Evolutionary conservation across 2,797 vertebrate species (phyloP).

Genomic region (Sylvilagus floridanus): DNA sequence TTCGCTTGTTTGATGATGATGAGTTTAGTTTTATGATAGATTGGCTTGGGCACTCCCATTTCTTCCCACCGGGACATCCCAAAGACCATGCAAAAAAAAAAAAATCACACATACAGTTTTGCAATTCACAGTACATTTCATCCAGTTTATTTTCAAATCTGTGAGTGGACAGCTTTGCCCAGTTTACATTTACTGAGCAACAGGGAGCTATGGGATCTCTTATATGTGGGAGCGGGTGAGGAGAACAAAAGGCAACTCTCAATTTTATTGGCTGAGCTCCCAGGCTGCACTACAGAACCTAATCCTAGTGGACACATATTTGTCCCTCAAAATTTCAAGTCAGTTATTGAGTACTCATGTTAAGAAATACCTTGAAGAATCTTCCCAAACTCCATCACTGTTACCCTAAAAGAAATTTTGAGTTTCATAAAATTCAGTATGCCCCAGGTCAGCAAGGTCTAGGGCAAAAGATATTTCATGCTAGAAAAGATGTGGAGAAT

Average conservation of each 20-base stretch:
- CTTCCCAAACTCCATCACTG: background rate
- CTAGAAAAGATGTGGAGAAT: background rate
- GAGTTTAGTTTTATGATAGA: background rate
- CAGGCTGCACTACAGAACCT: background rate
- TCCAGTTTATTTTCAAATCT: conserved; percentile 36
- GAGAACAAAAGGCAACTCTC: no score
- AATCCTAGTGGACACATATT: background rate
- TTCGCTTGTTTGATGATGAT: background rate
- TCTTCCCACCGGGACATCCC: background rate
- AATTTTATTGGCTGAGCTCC: background rate
- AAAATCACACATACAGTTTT: background rate
- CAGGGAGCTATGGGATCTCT: background rate
- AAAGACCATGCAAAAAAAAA: no score
- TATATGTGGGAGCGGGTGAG: no score
- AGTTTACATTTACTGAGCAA: background rate
- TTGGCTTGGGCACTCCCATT: background rate
- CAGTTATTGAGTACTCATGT: background rate
- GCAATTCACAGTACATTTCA: background rate
- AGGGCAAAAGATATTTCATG: background rate
- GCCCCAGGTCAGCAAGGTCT: background rate
- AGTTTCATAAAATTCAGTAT: background rate
- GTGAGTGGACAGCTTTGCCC: background rate
- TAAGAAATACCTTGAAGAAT: background rate
- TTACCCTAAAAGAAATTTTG: background rate
- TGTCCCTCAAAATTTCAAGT: background rate